These are phyloP conservation scores for Baronia brevicornis DNA, from an alignment of 2,888 invertebrate species.

Conservation along the genomic window DNA sequence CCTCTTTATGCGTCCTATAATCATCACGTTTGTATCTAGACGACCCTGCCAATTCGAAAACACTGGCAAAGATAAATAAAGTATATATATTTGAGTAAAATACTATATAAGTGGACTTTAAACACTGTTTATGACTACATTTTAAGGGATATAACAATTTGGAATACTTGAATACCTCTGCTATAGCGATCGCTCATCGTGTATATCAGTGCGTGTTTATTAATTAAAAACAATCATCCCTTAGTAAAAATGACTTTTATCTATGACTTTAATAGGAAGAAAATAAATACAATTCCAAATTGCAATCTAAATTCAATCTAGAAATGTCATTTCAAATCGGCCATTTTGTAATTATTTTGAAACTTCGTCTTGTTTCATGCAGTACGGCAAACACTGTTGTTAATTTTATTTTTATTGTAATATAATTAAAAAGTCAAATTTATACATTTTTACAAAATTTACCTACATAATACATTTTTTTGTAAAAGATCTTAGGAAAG, in stretches of 20 bases:
- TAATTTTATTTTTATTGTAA: no score
- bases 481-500: no score
- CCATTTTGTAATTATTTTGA: conserved; percentile 15
- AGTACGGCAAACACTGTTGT: no score
- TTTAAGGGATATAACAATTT: conserved; percentile 20
- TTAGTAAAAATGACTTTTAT: no score
- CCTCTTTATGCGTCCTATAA: conserved; percentile 56
- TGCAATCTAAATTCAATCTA: conserved; percentile 12
- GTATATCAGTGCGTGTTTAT: no score
- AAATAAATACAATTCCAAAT: conserved; percentile 3
- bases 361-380: no score
- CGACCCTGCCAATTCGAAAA: conserved; percentile 85
- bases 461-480: no score
- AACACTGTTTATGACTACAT: conserved; percentile 13
- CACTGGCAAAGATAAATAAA: conserved; percentile 81
- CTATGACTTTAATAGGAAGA: conserved; percentile 5
- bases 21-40: conserved; percentile 74
- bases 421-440: no score
- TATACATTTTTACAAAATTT: no score
- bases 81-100: conserved; percentile 41
- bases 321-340: conserved; percentile 13
- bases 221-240: no score
- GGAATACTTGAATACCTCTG: conserved; percentile 55
- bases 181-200: conserved; percentile 48
- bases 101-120: conserved; percentile 18